A percentile compares a stretch with the other conserved stretches of the same genome.
These are phyloP conservation scores for Pollimyrus isidori DNA, from an alignment of 2,113 vertebrate genomes.

Conservation along the genomic window DNA sequence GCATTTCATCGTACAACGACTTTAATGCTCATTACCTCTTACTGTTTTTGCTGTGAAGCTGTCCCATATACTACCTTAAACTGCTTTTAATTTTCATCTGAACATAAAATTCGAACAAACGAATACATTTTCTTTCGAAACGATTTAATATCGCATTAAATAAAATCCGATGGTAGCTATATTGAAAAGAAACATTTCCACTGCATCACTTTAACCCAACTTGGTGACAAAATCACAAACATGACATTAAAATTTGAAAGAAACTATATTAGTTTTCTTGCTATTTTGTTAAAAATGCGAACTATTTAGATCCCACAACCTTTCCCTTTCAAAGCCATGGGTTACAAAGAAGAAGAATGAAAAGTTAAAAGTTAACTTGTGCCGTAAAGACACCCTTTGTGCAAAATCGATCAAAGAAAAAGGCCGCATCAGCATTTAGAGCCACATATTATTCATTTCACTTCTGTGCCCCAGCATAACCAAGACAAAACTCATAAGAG, in stretches of 20 bases:
- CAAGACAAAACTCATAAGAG: neutral
- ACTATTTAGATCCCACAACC: constrained; percentile 11
- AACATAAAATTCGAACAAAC: neutral
- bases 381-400: constrained; percentile 71
- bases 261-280: neutral
- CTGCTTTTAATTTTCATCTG: neutral
- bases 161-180: neutral
- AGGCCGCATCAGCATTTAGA: constrained; percentile 61
- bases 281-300: neutral
- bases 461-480: constrained; percentile 32
- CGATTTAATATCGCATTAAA: neutral
- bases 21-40: neutral
- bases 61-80: neutral
- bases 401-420: constrained; percentile 66
- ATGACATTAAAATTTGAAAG: neutral
- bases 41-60: neutral
- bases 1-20: neutral
- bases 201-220: neutral
- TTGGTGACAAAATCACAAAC: neutral
- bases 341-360: constrained; percentile 58
- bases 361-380: constrained; percentile 95
- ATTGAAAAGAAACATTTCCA: neutral
- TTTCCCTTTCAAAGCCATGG: constrained; percentile 49
- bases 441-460: constrained; percentile 59
- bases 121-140: neutral